Evolutionary conservation across 2,797 vertebrate genomes (phyloP).

Genomic region (Danio choprae): DNA sequence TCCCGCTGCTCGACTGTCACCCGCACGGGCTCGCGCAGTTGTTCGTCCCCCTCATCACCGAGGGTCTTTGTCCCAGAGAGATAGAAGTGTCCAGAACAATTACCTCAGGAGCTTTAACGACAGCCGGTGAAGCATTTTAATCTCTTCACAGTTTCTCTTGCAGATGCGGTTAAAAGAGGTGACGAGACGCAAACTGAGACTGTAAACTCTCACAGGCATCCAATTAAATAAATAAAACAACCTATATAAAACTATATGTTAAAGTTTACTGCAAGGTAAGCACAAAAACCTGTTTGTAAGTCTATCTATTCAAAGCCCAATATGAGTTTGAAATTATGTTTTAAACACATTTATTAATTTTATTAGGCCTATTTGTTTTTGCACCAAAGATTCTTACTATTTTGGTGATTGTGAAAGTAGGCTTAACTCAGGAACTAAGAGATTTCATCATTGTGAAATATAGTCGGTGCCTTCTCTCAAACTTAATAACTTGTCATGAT

Average conservation of each 20-base stretch:
- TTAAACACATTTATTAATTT: no score
- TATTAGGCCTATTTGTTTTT: no score
- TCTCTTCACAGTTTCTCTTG: slow-evolving; percentile 73
- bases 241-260: not conserved
- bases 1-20: slow-evolving; percentile 61
- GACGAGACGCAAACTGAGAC: slow-evolving; percentile 36
- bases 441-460: no score
- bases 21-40: slow-evolving; percentile 53
- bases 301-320: no score
- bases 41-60: slow-evolving; percentile 86
- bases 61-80: slow-evolving; percentile 83
- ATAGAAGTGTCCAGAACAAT: slow-evolving; percentile 87
- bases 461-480: no score
- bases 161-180: slow-evolving; percentile 79
- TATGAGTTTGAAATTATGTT: no score
- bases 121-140: slow-evolving; percentile 81
- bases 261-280: slow-evolving; percentile 5
- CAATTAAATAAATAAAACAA: slow-evolving; percentile 27
- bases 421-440: no score
- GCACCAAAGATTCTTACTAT: no score
- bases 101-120: slow-evolving; percentile 82
- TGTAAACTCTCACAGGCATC: not conserved
- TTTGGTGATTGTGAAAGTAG: no score
- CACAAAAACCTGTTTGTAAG: not conserved
- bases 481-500: no score